Base-by-base conservation (phyloP, 2,888 invertebrate genomes). In the Abrostola tripartita region DNA sequence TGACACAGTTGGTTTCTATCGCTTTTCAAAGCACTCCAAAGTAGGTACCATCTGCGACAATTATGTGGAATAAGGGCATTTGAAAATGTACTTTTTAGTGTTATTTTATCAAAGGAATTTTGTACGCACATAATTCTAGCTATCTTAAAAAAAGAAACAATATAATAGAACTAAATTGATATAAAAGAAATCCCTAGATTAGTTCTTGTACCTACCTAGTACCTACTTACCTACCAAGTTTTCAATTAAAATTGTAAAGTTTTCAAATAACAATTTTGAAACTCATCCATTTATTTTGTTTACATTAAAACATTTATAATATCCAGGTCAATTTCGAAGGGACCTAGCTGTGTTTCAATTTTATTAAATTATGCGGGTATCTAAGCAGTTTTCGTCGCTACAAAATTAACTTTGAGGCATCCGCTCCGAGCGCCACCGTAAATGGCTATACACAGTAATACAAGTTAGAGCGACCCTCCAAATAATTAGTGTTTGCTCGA, bases 341-440 rank as follows among this genome's bases (percentile, higher is more conserved):
- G 60, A 55, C 38, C 47, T 41, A 41, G 41, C 54, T 35, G 35
- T 35, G 54, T 57, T 65, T 61, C 62, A 56, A 52, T 65, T 65
- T 62, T 69, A 68, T 62, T 50, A 61, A 58, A 58, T 59, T 68
- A 68, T 59, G 65, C 68, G 60, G 62, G 70, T 71, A 66, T 65
- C 71, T 74, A 69, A 69, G 62, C 66, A 71, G 72, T 72, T 78
- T 76, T 69, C 69, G 61, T 56, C 61, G 68, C 61, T 64, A 66
- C 69, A 54, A 58, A 73, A 72, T 73, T 69, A 76, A 68, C 71
- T 60, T 65, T 58, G 61, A 64, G 55, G 36, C 54, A 64, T 58
- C 69, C 63, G 51, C 54, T 57, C 61, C 61, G 36, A n/a, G 61
- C 54, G 61, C 44, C 61, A 54, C 36, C 63, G 57, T 63, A 57